phyloP scores from a whole-genome alignment of 2,113 vertebrate genomes.

The Podilymbus podiceps region DNA sequence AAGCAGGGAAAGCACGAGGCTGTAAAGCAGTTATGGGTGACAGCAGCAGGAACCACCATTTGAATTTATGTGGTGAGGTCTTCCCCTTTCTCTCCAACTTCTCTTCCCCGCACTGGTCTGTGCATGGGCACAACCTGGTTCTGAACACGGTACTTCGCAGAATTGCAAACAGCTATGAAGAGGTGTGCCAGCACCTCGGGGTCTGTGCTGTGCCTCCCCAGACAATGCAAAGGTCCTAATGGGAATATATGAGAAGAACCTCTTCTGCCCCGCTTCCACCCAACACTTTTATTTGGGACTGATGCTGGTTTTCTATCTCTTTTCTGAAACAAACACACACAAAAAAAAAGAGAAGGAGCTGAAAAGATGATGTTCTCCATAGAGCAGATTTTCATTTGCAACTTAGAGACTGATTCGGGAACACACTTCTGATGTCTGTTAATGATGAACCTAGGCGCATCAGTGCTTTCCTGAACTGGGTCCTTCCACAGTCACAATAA shows the following conservation, averaged over 20 bases:
- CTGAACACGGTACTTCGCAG: neutral
- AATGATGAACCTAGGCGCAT: neutral
- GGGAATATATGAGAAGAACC: neutral
- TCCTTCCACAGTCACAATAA: neutral
- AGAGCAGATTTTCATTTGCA: neutral
- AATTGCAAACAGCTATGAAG: neutral
- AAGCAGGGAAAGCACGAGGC: neutral
- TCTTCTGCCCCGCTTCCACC: fast-evolving
- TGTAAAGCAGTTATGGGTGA: neutral
- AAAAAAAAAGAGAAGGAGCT: neutral
- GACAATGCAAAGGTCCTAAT: neutral
- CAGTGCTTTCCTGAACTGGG: neutral
- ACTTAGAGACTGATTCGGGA: neutral
- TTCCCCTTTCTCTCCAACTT: neutral
- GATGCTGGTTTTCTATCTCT: neutral
- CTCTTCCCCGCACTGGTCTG: neutral
- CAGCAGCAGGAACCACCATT: neutral
- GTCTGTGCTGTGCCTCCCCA: neutral
- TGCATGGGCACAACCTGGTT: neutral
- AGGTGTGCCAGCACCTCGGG: neutral
- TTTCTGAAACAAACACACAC: neutral
- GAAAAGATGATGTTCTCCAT: neutral
- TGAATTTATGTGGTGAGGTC: neutral
- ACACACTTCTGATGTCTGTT: neutral
- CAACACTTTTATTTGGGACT: neutral